Evolutionary conservation across 2,888 invertebrate species (phyloP).

Genomic region (Lydus trimaculatus): DNA sequence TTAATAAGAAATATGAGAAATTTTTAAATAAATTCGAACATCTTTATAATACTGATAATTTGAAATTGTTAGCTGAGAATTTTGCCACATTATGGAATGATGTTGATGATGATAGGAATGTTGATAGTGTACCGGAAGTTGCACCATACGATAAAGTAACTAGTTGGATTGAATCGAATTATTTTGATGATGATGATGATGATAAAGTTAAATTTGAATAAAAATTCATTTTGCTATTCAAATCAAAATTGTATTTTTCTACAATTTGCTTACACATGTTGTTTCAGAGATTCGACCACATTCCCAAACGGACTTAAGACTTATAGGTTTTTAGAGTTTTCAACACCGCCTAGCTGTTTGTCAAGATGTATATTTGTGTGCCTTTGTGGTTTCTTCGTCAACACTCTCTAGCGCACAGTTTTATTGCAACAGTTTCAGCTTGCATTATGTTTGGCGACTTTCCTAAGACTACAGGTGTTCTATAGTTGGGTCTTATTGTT

Average conservation of each 20-base stretch:
- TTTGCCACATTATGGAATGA: conserved; percentile 45
- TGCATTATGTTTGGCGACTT: too few relatives aligned
- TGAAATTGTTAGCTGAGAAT: conserved; percentile 40
- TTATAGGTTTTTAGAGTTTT: too few relatives aligned
- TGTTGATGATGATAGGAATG: conserved; percentile 31
- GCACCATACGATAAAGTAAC: conserved; percentile 42
- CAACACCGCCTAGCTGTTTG: too few relatives aligned
- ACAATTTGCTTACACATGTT: not conserved
- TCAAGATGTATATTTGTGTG: too few relatives aligned
- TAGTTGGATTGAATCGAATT: conserved; percentile 41
- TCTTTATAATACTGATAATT: conserved; percentile 33
- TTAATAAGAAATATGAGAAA: conserved; percentile 19
- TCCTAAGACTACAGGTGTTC: too few relatives aligned
- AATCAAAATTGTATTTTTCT: not conserved
- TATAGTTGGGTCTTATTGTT: too few relatives aligned
- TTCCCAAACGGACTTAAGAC: too few relatives aligned
- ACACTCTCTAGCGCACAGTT: too few relatives aligned
- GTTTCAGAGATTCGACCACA: too few relatives aligned
- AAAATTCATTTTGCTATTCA: too few relatives aligned
- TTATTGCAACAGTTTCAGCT: too few relatives aligned
- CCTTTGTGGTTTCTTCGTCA: too few relatives aligned
- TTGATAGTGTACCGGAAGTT: conserved; percentile 36
- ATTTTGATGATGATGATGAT: conserved; percentile 31
- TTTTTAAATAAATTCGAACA: conserved; percentile 33
- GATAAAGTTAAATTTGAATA: not conserved